Evolutionary conservation across 2,113 vertebrate species (phyloP), one percentile per base, ranked within the genome.

Genomic region (Ranitomeya variabilis): DNA sequence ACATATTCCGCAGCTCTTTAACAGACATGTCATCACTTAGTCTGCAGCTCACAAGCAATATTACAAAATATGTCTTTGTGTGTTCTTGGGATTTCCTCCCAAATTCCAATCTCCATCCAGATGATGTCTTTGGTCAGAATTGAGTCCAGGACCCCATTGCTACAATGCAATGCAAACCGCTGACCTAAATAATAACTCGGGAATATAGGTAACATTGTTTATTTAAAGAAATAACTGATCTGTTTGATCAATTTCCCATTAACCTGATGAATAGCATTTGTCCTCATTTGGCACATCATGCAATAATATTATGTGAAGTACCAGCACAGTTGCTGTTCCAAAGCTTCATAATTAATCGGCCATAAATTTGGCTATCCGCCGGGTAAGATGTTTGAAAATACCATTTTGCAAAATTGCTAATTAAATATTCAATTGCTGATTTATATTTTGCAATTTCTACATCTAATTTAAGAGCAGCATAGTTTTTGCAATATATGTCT

Each of bases 371-470:
- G 54, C 13, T 7, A 26, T 87, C 78, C 31, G 60, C n/a, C 23
- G 62, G 69, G 62, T 57, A 71, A 10, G n/a, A 82, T 90, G 87
- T n/a, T 21, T 89, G 15, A 90, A 73, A 59, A 14, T 23, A 90
- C 45, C 80, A 80, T 73, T 91, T 73, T 52, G 54, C 62, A 87
- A 71, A 37, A 19, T 0, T 55, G 10, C 13, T 80, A 81, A 55
- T 87, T 7, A 83, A 23, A 18, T 59, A 19, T 62, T 4, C 26
- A 90, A 86, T 89, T 11, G 8, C 51, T 87, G 13, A 7, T 69
- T 86, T 66, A 12, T 0, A 62, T 52, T 88, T 45, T 11, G 80
- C 16, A 55, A 0, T 88, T 8, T 18, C 10, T 55, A 62, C 74
- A 64, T 71, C 71, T 89, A 14, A 57, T 62, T 90, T 80, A n/a